Evolutionary conservation across 1,140 invertebrate genomes (phyloP).

Genomic region (Drosophila insularis): DNA sequence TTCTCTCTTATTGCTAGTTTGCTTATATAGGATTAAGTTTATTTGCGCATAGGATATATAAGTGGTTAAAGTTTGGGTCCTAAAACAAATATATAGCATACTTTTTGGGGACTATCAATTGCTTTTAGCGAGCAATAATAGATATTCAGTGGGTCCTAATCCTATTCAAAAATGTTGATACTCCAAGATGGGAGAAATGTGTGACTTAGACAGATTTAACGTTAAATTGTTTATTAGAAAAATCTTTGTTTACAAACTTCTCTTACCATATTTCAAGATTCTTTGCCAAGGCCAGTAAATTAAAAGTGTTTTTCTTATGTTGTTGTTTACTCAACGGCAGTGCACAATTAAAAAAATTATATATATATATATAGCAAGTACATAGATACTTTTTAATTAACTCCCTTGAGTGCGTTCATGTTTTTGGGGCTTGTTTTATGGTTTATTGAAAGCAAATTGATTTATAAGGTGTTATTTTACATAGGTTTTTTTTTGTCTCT

Average conservation of each 20-base stretch:
- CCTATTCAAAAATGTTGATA: too few species aligned
- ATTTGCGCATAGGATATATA: too few species aligned
- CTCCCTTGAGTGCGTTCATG: conserved; percentile 37
- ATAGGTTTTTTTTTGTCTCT: conserved; percentile 2
- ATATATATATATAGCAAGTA: background rate
- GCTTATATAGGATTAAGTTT: too few species aligned
- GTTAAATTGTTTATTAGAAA: too few species aligned
- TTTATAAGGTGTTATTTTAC: conserved; percentile 23
- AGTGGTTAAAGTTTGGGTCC: too few species aligned
- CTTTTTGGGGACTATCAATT: too few species aligned
- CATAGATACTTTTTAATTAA: conserved; percentile 19
- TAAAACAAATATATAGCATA: too few species aligned
- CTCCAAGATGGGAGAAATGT: background rate
- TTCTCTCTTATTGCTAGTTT: too few species aligned
- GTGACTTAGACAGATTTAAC: too few species aligned
- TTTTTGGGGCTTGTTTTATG: conserved; percentile 27
- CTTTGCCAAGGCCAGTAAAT: conserved; percentile 63
- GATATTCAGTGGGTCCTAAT: too few species aligned
- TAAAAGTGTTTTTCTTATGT: conserved; percentile 12
- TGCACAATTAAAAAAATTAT: conserved; percentile 39
- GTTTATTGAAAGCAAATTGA: conserved; percentile 31
- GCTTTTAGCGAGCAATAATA: too few species aligned
- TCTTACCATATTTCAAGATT: conserved; percentile 52
- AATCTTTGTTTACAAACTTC: background rate
- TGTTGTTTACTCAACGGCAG: conserved; percentile 37